Percentiles rank a stretch among this genome's conserved stretches.
Evolutionary conservation across 2,113 vertebrate species (phyloP).

Genomic region (Oncorhynchus masou): DNA sequence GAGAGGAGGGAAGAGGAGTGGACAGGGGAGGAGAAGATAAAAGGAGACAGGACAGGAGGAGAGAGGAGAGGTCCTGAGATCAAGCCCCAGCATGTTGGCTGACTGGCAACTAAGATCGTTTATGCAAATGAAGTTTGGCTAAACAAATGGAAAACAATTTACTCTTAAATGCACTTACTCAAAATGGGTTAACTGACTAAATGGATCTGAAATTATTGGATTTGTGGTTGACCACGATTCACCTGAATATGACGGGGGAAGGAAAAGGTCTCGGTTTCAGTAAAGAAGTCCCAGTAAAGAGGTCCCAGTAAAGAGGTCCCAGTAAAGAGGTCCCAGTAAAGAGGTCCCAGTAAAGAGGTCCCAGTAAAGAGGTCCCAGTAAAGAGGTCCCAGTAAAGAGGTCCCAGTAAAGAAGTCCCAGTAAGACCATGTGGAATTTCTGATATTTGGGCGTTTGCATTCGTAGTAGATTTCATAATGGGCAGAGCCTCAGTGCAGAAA

Average conservation of each 20-base stretch:
- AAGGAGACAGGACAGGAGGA: not conserved
- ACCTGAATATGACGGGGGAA: too few relatives aligned
- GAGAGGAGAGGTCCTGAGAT: not conserved
- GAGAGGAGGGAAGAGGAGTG: not conserved
- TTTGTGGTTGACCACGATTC: too few relatives aligned
- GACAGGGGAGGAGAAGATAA: not conserved
- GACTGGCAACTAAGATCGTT: not conserved
- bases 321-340: too few relatives aligned
- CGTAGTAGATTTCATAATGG: not conserved
- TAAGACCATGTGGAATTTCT: too few relatives aligned
- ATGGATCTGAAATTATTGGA: not conserved
- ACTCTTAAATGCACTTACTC: not conserved
- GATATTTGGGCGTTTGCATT: too few relatives aligned
- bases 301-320: too few relatives aligned
- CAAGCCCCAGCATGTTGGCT: not conserved
- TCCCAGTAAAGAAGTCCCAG: too few relatives aligned
- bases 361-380: too few relatives aligned
- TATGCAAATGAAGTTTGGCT: not conserved
- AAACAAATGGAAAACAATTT: not conserved
- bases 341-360: too few relatives aligned
- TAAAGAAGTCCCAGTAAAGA: too few relatives aligned
- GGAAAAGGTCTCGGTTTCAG: too few relatives aligned
- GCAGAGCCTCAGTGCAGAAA: not conserved
- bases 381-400: too few relatives aligned
- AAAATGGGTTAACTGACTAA: not conserved